A percentile compares a stretch with the other conserved stretches of the same genome.
These are phyloP conservation scores for Theristus sp. DNA, from an alignment of 2,888 invertebrate species.

Conservation along the genomic window DNA sequence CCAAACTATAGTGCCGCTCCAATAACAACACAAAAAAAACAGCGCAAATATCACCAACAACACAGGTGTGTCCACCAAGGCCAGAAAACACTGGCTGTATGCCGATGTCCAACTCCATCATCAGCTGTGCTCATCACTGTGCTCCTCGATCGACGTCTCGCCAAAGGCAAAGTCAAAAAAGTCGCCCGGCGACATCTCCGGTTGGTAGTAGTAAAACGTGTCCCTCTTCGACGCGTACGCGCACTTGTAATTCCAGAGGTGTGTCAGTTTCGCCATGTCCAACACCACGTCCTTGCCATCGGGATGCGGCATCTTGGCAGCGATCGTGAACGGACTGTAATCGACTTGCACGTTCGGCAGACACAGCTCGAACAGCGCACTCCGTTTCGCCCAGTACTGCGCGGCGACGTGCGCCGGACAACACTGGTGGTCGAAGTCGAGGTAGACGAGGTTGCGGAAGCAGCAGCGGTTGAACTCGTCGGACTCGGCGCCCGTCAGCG, in stretches of 20 bases:
- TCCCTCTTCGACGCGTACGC: constrained; percentile 12
- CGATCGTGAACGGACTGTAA: constrained; percentile 11
- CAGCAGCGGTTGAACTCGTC: constrained; percentile 25
- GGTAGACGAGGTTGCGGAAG: constrained; percentile 16
- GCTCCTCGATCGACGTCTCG: no score
- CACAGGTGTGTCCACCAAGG: no score
- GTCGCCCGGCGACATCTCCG: background rate
- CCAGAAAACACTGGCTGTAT: no score
- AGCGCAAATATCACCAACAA: no score
- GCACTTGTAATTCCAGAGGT: constrained; percentile 16
- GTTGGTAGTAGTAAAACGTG: constrained; percentile 8
- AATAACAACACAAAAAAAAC: no score
- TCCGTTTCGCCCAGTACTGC: constrained; percentile 16
- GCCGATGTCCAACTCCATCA: no score
- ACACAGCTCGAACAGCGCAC: constrained; percentile 21
- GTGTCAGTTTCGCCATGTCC: constrained; percentile 11
- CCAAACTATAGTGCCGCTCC: no score
- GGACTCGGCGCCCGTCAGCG: constrained; percentile 10
- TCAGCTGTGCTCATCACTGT: background rate
- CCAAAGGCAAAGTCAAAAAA: background rate
- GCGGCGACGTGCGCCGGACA: constrained; percentile 11
- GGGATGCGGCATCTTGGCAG: background rate
- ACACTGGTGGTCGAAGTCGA: constrained; percentile 3
- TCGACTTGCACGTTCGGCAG: constrained; percentile 19
- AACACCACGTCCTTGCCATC: constrained; percentile 6